phyloP scores from a whole-genome alignment of 2,888 invertebrate species.

The Nomada fucata region DNA sequence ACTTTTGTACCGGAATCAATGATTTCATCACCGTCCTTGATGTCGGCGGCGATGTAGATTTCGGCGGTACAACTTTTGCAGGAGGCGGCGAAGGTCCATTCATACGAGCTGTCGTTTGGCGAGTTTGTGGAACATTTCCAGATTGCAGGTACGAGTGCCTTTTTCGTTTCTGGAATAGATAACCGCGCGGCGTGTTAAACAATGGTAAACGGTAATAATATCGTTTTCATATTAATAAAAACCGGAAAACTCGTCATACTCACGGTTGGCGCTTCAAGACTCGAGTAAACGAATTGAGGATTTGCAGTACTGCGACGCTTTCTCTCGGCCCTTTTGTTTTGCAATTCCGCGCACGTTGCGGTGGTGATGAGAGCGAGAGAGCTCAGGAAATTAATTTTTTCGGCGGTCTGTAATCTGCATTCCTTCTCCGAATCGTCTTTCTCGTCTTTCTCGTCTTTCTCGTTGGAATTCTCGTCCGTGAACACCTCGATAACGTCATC shows the following conservation, averaged over 20 bases:
- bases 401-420: constrained; percentile 52
- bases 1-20: constrained; percentile 76
- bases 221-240: too few relatives aligned
- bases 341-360: constrained; percentile 84
- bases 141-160: constrained; percentile 84
- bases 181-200: not conserved
- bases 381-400: constrained; percentile 83
- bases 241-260: not conserved
- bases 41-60: constrained; percentile 72
- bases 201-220: not conserved
- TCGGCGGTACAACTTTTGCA: constrained; percentile 64
- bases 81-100: constrained; percentile 81
- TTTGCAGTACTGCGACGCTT: constrained; percentile 86
- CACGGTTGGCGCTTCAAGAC: constrained; percentile 78
- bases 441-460: constrained; percentile 67
- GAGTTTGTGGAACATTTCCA: constrained; percentile 85
- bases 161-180: constrained; percentile 84
- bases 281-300: constrained; percentile 86
- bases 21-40: constrained; percentile 72
- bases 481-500: constrained; percentile 78
- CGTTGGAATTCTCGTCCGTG: constrained; percentile 72
- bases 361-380: constrained; percentile 85
- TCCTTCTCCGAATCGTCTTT: constrained; percentile 64
- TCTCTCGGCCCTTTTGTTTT: constrained; percentile 85
- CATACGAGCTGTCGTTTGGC: constrained; percentile 83